Percentiles rank a stretch among this genome's conserved stretches.
phyloP scores from a whole-genome alignment of 2,888 invertebrate genomes.

The Cephus spinipes region DNA sequence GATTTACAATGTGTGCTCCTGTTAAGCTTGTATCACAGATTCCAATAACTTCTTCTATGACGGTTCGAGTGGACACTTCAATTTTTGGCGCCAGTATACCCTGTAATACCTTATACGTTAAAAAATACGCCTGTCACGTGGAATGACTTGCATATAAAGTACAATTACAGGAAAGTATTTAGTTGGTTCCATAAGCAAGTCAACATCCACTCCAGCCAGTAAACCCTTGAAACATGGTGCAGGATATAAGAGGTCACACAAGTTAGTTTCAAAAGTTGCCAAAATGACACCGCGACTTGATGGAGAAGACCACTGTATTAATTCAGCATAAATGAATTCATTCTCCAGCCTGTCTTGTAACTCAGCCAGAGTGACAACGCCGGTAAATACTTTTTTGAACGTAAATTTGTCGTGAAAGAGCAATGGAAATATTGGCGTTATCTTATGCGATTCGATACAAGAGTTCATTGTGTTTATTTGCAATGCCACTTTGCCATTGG shows the following conservation, averaged over 20 bases:
- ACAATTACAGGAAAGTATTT: slow-evolving; percentile 74
- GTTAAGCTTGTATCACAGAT: slow-evolving; percentile 41
- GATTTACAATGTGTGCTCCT: slow-evolving; percentile 58
- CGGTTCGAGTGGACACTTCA: slow-evolving; percentile 76
- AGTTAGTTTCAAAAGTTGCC: slow-evolving; percentile 74
- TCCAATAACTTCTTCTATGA: slow-evolving; percentile 72
- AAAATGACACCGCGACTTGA: slow-evolving; percentile 68
- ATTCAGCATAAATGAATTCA: slow-evolving; percentile 74
- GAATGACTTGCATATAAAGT: slow-evolving; percentile 2
- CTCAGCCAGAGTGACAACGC: slow-evolving; percentile 65
- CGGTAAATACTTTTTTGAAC: slow-evolving; percentile 73
- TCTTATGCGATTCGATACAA: slow-evolving; percentile 75
- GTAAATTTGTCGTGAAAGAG: slow-evolving; percentile 78
- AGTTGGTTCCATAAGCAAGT: slow-evolving; percentile 77
- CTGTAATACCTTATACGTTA: slow-evolving; percentile 60
- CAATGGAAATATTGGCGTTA: slow-evolving; percentile 79
- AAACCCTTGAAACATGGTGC: slow-evolving; percentile 69
- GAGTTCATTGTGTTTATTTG: slow-evolving; percentile 78
- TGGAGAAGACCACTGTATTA: slow-evolving; percentile 72
- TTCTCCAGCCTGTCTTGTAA: slow-evolving; percentile 69
- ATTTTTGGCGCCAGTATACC: slow-evolving; percentile 80
- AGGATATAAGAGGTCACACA: slow-evolving; percentile 76
- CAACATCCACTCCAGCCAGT: slow-evolving; percentile 72
- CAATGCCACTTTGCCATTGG: slow-evolving; percentile 81
- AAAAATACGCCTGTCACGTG: not conserved